Evolutionary conservation across 2,888 invertebrate species (phyloP).

Genomic region (Calameuta filiformis): DNA sequence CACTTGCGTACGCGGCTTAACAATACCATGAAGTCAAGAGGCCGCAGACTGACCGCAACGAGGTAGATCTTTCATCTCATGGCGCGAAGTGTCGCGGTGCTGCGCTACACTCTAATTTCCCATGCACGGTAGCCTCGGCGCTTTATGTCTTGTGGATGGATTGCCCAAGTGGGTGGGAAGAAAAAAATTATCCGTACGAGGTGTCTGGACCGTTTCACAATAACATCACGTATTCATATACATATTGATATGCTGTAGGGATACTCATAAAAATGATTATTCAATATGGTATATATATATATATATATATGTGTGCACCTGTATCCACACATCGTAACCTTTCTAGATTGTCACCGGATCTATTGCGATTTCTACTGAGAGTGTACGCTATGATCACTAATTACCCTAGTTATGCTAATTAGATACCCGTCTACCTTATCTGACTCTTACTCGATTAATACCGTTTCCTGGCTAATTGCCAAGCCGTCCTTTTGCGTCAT

Average conservation of each 20-base stretch:
- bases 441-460: conserved; percentile 35
- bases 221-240: not conserved
- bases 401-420: conserved; percentile 31
- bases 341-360: not conserved
- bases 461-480: conserved; percentile 36
- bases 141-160: conserved; percentile 19
- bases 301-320: too few relatives aligned
- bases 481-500: not conserved
- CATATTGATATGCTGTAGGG: not conserved
- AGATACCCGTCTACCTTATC: conserved; percentile 25
- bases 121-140: conserved; percentile 31
- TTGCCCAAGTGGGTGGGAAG: not conserved
- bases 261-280: not conserved
- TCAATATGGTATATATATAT: not conserved
- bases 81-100: conserved; percentile 15
- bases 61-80: conserved; percentile 23
- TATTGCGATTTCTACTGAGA: conserved; percentile 18
- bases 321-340: not conserved
- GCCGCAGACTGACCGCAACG: conserved; percentile 34
- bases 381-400: conserved; percentile 12
- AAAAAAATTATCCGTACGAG: not conserved
- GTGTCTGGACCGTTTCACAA: not conserved
- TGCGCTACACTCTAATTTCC: conserved; percentile 37
- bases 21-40: not conserved
- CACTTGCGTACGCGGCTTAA: not conserved